A percentile compares a stretch with the other conserved stretches of the same genome.
phyloP scores from a whole-genome alignment of 2,797 vertebrate species.

The Mastacembelus armatus region DNA sequence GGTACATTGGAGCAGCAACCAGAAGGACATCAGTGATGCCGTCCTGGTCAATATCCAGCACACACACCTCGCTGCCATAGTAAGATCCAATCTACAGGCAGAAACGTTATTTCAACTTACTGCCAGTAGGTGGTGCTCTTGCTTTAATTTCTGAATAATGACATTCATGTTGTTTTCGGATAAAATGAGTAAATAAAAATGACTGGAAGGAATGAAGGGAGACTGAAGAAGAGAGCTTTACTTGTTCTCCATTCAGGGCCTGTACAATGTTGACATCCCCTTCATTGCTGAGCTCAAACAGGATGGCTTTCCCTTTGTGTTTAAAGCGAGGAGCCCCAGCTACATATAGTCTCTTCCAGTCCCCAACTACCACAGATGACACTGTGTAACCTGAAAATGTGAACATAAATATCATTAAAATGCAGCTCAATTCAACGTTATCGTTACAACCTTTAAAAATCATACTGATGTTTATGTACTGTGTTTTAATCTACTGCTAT shows the following conservation, averaged over 20 bases:
- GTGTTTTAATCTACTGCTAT: not conserved
- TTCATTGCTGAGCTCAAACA: conserved; percentile 87
- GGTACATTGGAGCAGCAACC: conserved; percentile 94
- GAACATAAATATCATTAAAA: conserved; percentile 9
- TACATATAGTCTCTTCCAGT: conserved; percentile 86
- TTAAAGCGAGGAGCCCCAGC: conserved; percentile 95
- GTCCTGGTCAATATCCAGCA: conserved; percentile 90
- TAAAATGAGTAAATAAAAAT: not conserved
- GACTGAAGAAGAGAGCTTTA: conserved; percentile 46
- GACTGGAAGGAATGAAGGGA: not conserved
- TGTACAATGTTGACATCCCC: conserved; percentile 87
- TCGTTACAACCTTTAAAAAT: not conserved
- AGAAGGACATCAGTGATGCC: conserved; percentile 92
- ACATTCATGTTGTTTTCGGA: not conserved
- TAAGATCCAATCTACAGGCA: conserved; percentile 92
- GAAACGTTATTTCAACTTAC: conserved; percentile 18
- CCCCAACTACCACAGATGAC: conserved; percentile 87
- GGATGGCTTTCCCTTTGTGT: conserved; percentile 95
- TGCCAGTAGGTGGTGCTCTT: conserved; percentile 63
- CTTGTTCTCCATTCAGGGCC: conserved; percentile 94
- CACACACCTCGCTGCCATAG: conserved; percentile 94
- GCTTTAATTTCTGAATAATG: not conserved
- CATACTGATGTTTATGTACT: not conserved
- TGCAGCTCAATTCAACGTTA: too few species aligned
- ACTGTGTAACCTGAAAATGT: conserved; percentile 90